Conservation (phyloP, 2,888 invertebrate species). For the Loripinus fragilis region DNA sequence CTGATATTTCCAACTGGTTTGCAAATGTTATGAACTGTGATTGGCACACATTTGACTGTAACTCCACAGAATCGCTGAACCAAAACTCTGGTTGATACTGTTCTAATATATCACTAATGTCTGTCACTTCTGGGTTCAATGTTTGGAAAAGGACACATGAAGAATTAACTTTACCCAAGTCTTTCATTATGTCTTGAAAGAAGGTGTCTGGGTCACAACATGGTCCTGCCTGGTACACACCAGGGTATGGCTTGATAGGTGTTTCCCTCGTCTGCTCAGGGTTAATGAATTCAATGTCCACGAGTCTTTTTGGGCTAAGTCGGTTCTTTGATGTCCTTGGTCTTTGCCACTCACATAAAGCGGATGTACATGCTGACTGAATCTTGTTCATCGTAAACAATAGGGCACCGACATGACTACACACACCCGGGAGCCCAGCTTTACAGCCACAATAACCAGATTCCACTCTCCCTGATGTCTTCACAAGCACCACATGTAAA, state of each 20-base stretch:
- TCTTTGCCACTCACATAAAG: neutral
- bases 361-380: slow-evolving; percentile 20
- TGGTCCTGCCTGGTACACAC: neutral
- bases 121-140: neutral
- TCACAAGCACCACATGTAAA: neutral
- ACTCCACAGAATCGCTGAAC: neutral
- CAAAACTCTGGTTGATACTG: neutral
- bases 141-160: slow-evolving; percentile 19
- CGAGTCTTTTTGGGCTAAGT: neutral
- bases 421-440: slow-evolving; percentile 17
- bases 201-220: neutral
- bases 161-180: slow-evolving; percentile 12
- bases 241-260: neutral
- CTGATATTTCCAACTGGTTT: neutral
- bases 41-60: slow-evolving; percentile 1
- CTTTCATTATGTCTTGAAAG: slow-evolving; percentile 14
- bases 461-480: slow-evolving; percentile 8
- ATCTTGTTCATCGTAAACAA: slow-evolving; percentile 16
- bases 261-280: neutral
- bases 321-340: neutral
- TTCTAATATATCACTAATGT: slow-evolving; percentile 11
- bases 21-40: neutral
- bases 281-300: neutral
- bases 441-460: slow-evolving; percentile 15
- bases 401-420: slow-evolving; percentile 19